phyloP scores from a whole-genome alignment of 2,797 vertebrate species.

The Rousettus madagascariensis region DNA sequence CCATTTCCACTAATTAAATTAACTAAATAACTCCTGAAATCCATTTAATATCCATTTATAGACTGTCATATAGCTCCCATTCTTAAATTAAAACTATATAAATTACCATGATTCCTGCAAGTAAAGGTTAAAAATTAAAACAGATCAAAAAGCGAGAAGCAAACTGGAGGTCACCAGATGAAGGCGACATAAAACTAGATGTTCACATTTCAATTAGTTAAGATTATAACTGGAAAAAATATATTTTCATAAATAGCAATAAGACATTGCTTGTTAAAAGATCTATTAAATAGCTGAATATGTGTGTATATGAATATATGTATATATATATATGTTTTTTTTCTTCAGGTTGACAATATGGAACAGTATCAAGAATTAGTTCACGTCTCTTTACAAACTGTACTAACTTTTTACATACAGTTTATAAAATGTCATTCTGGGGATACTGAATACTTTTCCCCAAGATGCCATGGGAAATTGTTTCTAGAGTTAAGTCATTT shows the following conservation, averaged over 20 bases:
- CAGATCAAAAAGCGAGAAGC: neutral
- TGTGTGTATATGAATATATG: neutral
- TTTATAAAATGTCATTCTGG: neutral
- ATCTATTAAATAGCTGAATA: neutral
- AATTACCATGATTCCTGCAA: neutral
- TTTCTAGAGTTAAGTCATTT: neutral
- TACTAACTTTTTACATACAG: neutral
- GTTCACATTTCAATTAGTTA: neutral
- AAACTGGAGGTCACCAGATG: neutral
- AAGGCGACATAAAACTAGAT: neutral
- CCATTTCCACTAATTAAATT: neutral
- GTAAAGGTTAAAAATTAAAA: constrained; percentile 40
- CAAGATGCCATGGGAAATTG: neutral
- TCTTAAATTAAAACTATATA: constrained; percentile 28
- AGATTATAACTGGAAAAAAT: neutral
- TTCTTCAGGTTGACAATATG: neutral
- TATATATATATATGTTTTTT: neutral
- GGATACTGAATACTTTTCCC: neutral
- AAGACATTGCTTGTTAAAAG: neutral
- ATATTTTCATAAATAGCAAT: neutral
- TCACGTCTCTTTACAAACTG: constrained; percentile 1
- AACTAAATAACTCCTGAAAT: constrained; percentile 24
- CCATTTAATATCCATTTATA: constrained; percentile 5
- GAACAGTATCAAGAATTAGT: neutral
- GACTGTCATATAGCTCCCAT: neutral